Evolutionary conservation across 1,140 invertebrate species (phyloP), one percentile per base, ranked within the genome.

Genomic region (Ruditapes philippinarum): DNA sequence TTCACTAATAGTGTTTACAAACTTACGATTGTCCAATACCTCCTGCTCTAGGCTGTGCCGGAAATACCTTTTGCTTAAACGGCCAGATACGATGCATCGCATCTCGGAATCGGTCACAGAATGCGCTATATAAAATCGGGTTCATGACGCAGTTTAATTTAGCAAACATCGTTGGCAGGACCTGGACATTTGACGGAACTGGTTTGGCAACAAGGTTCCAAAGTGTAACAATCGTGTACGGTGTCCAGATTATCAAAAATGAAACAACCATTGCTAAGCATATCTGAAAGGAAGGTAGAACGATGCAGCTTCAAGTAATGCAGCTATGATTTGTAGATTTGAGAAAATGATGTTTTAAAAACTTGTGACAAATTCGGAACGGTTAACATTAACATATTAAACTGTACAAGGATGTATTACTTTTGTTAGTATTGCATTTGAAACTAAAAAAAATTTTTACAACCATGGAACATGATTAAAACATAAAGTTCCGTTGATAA

Each of bases 91-190:
- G 38, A 12, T 38, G 1, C 9, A 38, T 19, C 22, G 70, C 70
- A 2, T 74, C 70, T 5, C 70, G 19, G 22, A 74, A 74, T 1
- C 36, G 36, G 19, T 74, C n/a, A 74, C 70, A 74, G 40, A 74
- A 74, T 25, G 38, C 70, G 38, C 14, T 12, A 49, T 42, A 74
- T n/a, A 74, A 49, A 19, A 74, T 38, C 2, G 70, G 70, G 25
- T 74, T 74, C 49, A 45, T 12, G 7, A n/a, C 40, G n/a, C 70
- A 74, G 40, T 25, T 74, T 0, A 45, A 14, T 74, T 74, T 74
- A 12, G 70, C 70, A n/a, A 74, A 74, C 70, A 74, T 74, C 2
- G 70, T 74, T 7, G 70, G 70, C 5, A 74, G 36, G 4, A 49
- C 70, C 40, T 74, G 70, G 25, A 45, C 40, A 19, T 25, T 42